Conservation (phyloP, 2,888 invertebrate species). For the Parnassius apollo region DNA sequence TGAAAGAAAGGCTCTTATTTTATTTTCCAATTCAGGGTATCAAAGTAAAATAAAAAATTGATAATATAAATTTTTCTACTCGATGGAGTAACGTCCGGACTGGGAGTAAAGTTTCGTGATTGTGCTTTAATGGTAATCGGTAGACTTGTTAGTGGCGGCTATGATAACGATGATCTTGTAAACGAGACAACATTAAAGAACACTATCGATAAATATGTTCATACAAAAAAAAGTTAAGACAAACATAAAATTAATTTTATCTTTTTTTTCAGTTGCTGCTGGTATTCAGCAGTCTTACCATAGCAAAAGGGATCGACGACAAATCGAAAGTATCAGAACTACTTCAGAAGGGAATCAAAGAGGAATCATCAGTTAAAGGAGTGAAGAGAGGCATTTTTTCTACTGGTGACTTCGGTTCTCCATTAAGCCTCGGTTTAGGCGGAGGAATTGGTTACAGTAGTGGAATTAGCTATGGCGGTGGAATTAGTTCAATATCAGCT, state of each 20-base stretch:
- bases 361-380: conserved; percentile 56
- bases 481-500: conserved; percentile 20
- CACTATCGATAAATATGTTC: not conserved
- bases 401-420: conserved; percentile 36
- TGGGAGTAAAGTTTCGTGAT: too few relatives aligned
- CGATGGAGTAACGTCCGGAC: too few relatives aligned
- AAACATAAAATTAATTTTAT: not conserved
- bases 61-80: too few relatives aligned
- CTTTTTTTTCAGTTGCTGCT: conserved; percentile 58
- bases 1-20: too few relatives aligned
- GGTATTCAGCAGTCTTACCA: conserved; percentile 56
- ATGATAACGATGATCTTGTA: too few relatives aligned
- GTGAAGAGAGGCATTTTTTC: conserved; percentile 59
- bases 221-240: not conserved
- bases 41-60: too few relatives aligned
- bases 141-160: too few relatives aligned
- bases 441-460: conserved; percentile 29
- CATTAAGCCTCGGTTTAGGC: conserved; percentile 34
- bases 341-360: conserved; percentile 63
- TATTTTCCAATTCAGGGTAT: too few relatives aligned
- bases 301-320: conserved; percentile 52
- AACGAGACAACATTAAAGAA: not conserved
- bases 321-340: conserved; percentile 61
- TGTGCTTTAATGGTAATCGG: too few relatives aligned
- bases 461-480: conserved; percentile 32